Conservation (phyloP, 2,113 vertebrate species). For the Leuciscus idus region DNA sequence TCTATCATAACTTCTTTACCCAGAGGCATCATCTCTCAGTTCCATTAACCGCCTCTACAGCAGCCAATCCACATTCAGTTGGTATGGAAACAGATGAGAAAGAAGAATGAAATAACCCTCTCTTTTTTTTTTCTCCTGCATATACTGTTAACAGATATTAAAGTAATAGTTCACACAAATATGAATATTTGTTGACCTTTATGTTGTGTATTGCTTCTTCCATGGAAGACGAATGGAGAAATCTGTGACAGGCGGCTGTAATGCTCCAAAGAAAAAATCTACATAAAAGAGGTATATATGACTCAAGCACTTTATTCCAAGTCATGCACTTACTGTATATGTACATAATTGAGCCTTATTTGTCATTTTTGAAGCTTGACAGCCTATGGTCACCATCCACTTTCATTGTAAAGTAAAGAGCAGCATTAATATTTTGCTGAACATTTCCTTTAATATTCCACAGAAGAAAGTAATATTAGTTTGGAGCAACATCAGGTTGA, state of each 20-base stretch:
- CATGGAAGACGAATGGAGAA: background rate
- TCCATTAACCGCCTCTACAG: constrained; percentile 23
- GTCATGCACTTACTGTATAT: background rate
- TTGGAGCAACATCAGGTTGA: background rate
- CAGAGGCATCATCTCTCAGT: constrained; percentile 16
- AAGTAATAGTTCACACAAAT: background rate
- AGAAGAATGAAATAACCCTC: background rate
- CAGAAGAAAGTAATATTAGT: background rate
- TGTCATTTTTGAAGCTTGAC: background rate
- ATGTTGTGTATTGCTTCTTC: background rate
- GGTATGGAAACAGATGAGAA: constrained; percentile 50
- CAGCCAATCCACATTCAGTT: constrained; percentile 44
- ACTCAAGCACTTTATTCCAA: background rate
- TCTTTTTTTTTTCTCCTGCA: background rate
- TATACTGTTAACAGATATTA: background rate
- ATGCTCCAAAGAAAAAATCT: background rate
- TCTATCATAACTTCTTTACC: constrained; percentile 32
- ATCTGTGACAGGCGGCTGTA: background rate
- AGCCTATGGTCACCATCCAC: background rate
- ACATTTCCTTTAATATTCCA: background rate
- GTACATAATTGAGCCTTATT: background rate
- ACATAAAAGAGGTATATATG: background rate
- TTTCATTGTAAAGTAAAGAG: background rate
- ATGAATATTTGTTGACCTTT: background rate
- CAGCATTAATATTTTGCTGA: background rate